Base-by-base conservation (phyloP, 2,888 invertebrate genomes). In the Gordius sp. region DNA sequence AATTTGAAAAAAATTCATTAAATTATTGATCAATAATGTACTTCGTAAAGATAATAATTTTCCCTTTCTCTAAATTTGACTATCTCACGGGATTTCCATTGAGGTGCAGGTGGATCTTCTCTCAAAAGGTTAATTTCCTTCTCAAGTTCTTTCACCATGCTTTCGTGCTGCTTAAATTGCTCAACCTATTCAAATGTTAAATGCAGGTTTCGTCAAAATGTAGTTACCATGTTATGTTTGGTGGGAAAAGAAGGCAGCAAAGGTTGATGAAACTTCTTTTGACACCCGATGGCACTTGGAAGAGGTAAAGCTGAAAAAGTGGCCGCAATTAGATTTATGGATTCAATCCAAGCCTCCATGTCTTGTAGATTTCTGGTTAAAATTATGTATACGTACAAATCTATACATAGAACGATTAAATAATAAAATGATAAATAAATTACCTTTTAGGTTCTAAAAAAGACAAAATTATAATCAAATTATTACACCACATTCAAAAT, bases 271-370 rank as follows among this genome's bases (percentile, higher is more conserved):
- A 47, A 47, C 20, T 47, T 47, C 20, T 47, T 47, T 4, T n/a
- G 4, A 4, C 16, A 83, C 57, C 89, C 86, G 41, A 87, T 83
- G 58, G 82, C 86, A 60, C 82, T 82, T 61, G 91, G 85, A 60
- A 97, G 76, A 41, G 89, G 84, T 61, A 87, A 85, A 59, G 89
- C 82, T 47, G 91, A 93, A 69, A 87, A 83, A 68, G 83, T 82
- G 59, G 89, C 91, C 66, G 89, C 85, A 60, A 93, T 89, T 71
- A 83, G 84, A 75, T 97, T 97, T 60, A 97, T 82, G 54, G 86
- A 85, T 70, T 91, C 87, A 67, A 93, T 83, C 97, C 93, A 97
- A 59, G 85, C 84, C 68, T 85, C 83, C 63, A 91, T 74, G 72
- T 93, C 91, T 60, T n/a, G n/a, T n/a, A n/a, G n/a, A n/a, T n/a